A percentile compares a stretch with the other conserved stretches of the same genome.
phyloP scores from a whole-genome alignment of 2,113 vertebrate species.

The Tichodroma muraria region DNA sequence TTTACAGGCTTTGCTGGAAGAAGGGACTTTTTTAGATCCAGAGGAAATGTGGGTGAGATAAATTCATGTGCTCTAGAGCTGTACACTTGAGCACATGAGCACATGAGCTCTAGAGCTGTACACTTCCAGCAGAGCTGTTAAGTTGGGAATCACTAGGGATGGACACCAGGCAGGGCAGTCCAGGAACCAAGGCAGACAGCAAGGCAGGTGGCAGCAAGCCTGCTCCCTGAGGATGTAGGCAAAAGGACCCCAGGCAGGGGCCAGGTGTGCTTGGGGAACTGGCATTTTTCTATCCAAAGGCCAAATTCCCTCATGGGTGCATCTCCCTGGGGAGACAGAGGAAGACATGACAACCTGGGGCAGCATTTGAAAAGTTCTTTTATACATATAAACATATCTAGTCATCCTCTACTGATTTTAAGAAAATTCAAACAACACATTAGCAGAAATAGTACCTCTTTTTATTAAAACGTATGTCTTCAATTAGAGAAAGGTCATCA shows the following conservation, averaged over 20 bases:
- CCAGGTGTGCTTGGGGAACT: accelerated
- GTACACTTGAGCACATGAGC: no score
- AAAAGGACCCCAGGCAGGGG: accelerated
- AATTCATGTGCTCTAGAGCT: neutral
- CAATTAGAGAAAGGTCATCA: neutral
- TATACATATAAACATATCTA: no score
- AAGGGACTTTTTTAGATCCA: neutral
- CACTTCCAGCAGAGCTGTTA: neutral
- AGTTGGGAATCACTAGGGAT: accelerated
- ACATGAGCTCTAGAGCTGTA: no score
- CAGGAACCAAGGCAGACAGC: neutral
- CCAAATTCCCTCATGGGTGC: accelerated
- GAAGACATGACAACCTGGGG: accelerated
- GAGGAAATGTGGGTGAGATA: neutral
- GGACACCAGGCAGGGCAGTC: accelerated
- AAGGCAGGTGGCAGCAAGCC: no score
- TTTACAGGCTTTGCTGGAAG: neutral
- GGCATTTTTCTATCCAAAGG: neutral
- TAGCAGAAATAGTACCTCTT: neutral
- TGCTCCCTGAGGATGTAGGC: neutral
- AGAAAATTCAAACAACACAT: neutral
- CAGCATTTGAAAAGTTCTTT: neutral
- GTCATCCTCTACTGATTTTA: neutral
- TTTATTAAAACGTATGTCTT: neutral
- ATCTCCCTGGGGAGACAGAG: neutral